These are phyloP conservation scores for Styela plicata DNA, from an alignment of 23 tunicate species.

Conservation along the genomic window DNA sequence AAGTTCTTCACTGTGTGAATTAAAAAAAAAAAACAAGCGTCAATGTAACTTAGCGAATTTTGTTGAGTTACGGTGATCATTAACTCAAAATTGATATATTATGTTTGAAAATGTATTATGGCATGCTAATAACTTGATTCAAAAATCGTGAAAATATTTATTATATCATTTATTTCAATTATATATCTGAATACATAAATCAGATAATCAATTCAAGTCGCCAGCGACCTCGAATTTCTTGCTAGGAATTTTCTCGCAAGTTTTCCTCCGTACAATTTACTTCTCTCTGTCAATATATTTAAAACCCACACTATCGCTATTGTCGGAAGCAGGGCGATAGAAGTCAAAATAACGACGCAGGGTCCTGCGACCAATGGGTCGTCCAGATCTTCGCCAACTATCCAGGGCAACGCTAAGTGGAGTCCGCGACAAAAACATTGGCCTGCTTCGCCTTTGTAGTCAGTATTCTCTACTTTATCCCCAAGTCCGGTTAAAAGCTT, in stretches of 20 bases:
- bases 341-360: slow-evolving; percentile 18
- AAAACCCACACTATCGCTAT: slow-evolving; percentile 8
- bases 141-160: too few species aligned
- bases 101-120: too few species aligned
- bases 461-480: background rate
- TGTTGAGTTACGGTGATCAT: too few species aligned
- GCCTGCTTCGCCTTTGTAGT: background rate
- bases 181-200: too few species aligned
- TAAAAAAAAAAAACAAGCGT: too few species aligned
- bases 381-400: slow-evolving; percentile 5
- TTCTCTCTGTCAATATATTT: background rate
- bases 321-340: slow-evolving; percentile 10
- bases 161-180: too few species aligned
- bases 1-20: too few species aligned
- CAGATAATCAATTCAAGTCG: background rate
- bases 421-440: background rate
- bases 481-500: background rate
- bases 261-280: background rate
- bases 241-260: background rate
- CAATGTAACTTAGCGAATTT: too few species aligned
- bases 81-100: too few species aligned
- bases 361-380: background rate
- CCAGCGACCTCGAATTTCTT: background rate
- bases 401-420: slow-evolving; percentile 1
- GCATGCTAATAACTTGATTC: too few species aligned